Conservation (phyloP, 2,113 vertebrate species). For the Synodontis membranacea region DNA sequence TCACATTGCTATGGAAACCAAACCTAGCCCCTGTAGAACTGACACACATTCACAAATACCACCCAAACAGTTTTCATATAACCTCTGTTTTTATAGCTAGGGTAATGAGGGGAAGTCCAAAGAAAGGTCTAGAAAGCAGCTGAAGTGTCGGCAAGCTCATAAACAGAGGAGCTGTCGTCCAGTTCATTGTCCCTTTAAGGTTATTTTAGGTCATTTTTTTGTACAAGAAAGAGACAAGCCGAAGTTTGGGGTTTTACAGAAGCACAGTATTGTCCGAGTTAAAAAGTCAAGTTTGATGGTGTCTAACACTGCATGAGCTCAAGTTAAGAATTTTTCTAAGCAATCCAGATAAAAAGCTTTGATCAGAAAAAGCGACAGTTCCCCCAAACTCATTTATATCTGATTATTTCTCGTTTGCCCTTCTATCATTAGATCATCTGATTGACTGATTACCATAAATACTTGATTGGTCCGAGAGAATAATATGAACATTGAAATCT, state of each 20-base stretch:
- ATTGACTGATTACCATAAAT: constrained; percentile 29
- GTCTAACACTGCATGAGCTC: background rate
- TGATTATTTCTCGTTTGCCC: background rate
- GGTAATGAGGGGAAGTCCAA: constrained; percentile 45
- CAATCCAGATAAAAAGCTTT: background rate
- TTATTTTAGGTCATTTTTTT: constrained; percentile 34
- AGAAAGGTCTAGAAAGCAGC: constrained; percentile 26
- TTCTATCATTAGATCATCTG: background rate
- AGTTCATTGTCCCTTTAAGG: constrained; percentile 7
- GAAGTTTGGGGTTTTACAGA: background rate
- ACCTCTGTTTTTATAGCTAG: constrained; percentile 43
- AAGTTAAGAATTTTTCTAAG: background rate
- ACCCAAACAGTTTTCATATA: constrained; percentile 45
- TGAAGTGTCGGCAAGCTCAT: constrained; percentile 43
- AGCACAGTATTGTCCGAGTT: background rate
- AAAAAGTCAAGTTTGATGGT: background rate
- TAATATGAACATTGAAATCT: constrained; percentile 61
- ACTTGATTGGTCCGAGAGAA: constrained; percentile 81
- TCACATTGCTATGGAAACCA: constrained; percentile 87
- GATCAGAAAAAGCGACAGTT: background rate
- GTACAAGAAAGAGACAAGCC: background rate
- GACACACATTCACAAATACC: constrained; percentile 42
- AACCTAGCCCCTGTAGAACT: constrained; percentile 31
- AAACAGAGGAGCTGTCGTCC: constrained; percentile 29
- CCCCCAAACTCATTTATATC: background rate